Evolutionary conservation across 2,888 invertebrate species (phyloP).

Genomic region (Hipparchia semele): DNA sequence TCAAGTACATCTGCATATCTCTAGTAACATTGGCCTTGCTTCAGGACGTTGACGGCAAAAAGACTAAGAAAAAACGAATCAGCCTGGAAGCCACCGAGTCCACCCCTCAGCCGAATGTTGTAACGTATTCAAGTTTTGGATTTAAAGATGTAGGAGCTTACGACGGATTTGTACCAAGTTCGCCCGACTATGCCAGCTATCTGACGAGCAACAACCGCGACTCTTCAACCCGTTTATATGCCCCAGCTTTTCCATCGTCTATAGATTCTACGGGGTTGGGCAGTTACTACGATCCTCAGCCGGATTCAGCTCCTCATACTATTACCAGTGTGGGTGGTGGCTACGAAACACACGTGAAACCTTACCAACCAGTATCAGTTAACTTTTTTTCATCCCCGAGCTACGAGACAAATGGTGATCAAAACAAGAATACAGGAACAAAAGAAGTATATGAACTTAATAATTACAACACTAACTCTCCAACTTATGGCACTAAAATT

Average conservation of each 20-base stretch:
- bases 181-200: conserved; percentile 68
- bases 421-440: conserved; percentile 50
- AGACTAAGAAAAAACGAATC: conserved; percentile 61
- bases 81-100: conserved; percentile 56
- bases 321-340: conserved; percentile 47
- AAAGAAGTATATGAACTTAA: conserved; percentile 50
- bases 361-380: conserved; percentile 57
- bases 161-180: conserved; percentile 72
- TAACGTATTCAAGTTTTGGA: conserved; percentile 75
- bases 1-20: conserved; percentile 56
- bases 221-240: conserved; percentile 63
- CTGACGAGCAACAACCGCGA: conserved; percentile 61
- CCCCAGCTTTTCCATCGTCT: conserved; percentile 72
- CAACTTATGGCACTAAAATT: conserved; percentile 71
- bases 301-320: conserved; percentile 52
- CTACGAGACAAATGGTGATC: conserved; percentile 51
- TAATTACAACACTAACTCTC: conserved; percentile 53
- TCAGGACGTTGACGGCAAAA: conserved; percentile 57
- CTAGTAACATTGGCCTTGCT: conserved; percentile 56
- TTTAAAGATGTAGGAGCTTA: conserved; percentile 73
- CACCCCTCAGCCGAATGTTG: conserved; percentile 69
- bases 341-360: conserved; percentile 57
- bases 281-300: conserved; percentile 54
- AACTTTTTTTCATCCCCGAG: conserved; percentile 58
- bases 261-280: conserved; percentile 59